Conservation (phyloP, 2,113 vertebrate species). For the Corapipo altera region DNA sequence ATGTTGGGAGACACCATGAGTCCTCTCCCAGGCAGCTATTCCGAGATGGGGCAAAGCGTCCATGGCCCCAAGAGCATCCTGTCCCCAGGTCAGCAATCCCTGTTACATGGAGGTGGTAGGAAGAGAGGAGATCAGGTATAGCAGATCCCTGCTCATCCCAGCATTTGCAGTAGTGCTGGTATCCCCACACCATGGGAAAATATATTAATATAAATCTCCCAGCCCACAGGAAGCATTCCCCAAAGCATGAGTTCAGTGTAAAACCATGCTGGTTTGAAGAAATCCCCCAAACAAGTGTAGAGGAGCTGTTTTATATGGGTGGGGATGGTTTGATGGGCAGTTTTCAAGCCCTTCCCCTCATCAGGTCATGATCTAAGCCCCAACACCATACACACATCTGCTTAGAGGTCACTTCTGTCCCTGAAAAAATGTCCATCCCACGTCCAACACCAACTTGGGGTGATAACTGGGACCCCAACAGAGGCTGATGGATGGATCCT, state of each 20-base stretch:
- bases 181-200: background rate
- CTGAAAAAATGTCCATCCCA: background rate
- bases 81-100: background rate
- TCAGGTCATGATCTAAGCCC: background rate
- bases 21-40: background rate
- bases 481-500: background rate
- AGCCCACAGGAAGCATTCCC: fast-evolving
- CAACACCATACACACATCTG: background rate
- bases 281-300: background rate
- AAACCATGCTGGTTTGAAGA: background rate
- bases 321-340: background rate
- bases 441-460: fast-evolving
- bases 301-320: background rate
- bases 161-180: background rate
- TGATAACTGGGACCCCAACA: background rate
- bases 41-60: background rate
- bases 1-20: background rate
- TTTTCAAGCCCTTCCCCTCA: background rate
- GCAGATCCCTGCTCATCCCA: background rate
- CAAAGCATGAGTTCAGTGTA: background rate
- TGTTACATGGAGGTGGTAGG: background rate
- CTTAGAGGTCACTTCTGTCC: background rate
- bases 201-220: background rate
- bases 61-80: background rate
- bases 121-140: background rate